phyloP scores from a whole-genome alignment of 2,113 vertebrate species.

The Synchiropus splendidus region DNA sequence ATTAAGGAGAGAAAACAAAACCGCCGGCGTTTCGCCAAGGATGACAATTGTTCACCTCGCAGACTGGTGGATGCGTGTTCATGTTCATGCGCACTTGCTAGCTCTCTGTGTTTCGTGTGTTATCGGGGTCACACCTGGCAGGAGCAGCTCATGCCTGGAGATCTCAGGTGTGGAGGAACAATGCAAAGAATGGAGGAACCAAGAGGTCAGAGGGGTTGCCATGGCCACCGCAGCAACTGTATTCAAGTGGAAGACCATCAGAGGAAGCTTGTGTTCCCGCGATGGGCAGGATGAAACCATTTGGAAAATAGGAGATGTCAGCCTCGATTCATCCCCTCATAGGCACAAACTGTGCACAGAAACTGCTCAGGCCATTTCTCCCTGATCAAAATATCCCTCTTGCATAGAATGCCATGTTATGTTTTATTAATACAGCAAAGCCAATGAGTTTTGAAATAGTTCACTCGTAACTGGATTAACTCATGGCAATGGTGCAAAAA shows the following conservation, averaged over 20 bases:
- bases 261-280: conserved; percentile 10
- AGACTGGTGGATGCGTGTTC: neutral
- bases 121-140: conserved; percentile 31
- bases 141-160: conserved; percentile 6
- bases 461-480: no score
- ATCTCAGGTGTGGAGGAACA: conserved; percentile 38
- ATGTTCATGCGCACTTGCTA: neutral
- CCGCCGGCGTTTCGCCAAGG: conserved; percentile 2
- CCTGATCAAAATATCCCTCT: no score
- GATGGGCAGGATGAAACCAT: conserved; percentile 23
- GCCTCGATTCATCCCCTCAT: conserved; percentile 21
- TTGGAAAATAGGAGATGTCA: conserved; percentile 28
- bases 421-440: no score
- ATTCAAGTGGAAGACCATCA: conserved; percentile 36
- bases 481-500: no score
- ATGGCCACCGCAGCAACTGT: conserved; percentile 29
- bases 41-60: conserved; percentile 3
- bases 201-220: conserved; percentile 21
- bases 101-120: conserved; percentile 1
- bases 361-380: conserved; percentile 20
- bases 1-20: conserved; percentile 30
- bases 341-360: conserved; percentile 31
- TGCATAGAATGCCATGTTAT: no score
- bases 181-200: conserved; percentile 9
- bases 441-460: no score